phyloP scores from a whole-genome alignment of 2,888 invertebrate genomes.

The Drosophila subquinaria region DNA sequence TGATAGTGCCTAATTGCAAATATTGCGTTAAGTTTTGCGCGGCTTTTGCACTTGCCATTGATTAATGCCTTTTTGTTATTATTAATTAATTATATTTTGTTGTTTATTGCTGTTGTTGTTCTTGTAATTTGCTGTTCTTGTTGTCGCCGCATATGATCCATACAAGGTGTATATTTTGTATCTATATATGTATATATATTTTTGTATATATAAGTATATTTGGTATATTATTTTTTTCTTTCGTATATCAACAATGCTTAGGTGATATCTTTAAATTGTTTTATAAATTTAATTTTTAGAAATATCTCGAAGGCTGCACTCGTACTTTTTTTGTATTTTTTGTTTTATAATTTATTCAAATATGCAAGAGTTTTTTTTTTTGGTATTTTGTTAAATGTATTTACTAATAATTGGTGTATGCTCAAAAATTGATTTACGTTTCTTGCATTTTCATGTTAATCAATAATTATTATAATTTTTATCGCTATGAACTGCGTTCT shows the following conservation, averaged over 20 bases:
- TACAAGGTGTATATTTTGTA: slow-evolving; percentile 34
- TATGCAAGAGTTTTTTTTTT: slow-evolving; percentile 32
- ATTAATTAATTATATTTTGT: slow-evolving; percentile 49
- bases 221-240: slow-evolving; percentile 28
- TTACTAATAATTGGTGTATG: slow-evolving; percentile 74
- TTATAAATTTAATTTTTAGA: slow-evolving; percentile 38
- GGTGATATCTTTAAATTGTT: slow-evolving; percentile 30
- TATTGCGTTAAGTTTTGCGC: slow-evolving; percentile 56
- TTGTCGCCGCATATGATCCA: slow-evolving; percentile 29
- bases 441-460: slow-evolving; percentile 35
- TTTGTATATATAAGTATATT: slow-evolving; percentile 33
- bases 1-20: slow-evolving; percentile 42
- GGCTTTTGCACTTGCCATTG: slow-evolving; percentile 67
- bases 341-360: slow-evolving; percentile 21
- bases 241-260: slow-evolving; percentile 61
- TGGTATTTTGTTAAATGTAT: slow-evolving; percentile 23
- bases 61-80: slow-evolving; percentile 55
- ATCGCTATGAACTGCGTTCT: slow-evolving; percentile 72
- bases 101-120: slow-evolving; percentile 26
- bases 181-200: slow-evolving; percentile 27
- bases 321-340: slow-evolving; percentile 33
- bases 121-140: slow-evolving; percentile 12
- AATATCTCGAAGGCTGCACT: slow-evolving; percentile 64
- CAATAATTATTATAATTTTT: slow-evolving; percentile 35
- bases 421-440: slow-evolving; percentile 65